phyloP scores from a whole-genome alignment of 2,113 vertebrate genomes.

The Paradoxurus hermaphroditus region DNA sequence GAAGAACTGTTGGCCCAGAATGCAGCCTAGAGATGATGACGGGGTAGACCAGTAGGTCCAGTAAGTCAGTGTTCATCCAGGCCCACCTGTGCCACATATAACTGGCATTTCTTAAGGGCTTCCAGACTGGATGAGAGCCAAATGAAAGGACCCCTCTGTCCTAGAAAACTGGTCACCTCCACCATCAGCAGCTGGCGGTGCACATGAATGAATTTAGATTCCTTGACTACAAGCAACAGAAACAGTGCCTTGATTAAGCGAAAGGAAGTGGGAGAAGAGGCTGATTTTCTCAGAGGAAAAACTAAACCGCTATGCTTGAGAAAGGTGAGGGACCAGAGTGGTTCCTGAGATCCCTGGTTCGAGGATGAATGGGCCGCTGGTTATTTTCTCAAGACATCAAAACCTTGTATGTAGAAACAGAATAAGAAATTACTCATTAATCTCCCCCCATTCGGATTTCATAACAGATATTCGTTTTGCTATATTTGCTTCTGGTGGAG shows the following conservation, averaged over 20 bases:
- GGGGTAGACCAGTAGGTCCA: neutral
- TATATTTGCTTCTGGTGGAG: neutral
- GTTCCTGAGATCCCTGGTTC: neutral
- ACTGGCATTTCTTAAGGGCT: neutral
- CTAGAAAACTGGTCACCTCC: neutral
- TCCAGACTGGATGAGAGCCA: neutral
- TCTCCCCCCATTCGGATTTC: neutral
- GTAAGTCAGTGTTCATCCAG: neutral
- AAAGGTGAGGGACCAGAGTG: neutral
- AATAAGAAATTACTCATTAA: neutral
- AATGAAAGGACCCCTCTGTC: neutral
- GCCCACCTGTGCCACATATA: neutral
- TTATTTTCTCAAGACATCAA: neutral
- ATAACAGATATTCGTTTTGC: neutral
- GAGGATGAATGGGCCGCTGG: neutral
- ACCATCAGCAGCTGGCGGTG: neutral
- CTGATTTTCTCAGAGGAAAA: slow-evolving; percentile 3
- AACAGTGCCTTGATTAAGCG: neutral
- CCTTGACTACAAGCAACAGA: neutral
- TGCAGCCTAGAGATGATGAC: neutral
- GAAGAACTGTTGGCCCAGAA: neutral
- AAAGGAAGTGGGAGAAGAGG: neutral
- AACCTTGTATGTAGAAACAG: neutral
- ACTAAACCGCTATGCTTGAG: neutral
- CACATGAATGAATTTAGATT: neutral